These are phyloP conservation scores for Herpetotheres cachinnans DNA, from an alignment of 2,113 vertebrate species.

Conservation along the genomic window DNA sequence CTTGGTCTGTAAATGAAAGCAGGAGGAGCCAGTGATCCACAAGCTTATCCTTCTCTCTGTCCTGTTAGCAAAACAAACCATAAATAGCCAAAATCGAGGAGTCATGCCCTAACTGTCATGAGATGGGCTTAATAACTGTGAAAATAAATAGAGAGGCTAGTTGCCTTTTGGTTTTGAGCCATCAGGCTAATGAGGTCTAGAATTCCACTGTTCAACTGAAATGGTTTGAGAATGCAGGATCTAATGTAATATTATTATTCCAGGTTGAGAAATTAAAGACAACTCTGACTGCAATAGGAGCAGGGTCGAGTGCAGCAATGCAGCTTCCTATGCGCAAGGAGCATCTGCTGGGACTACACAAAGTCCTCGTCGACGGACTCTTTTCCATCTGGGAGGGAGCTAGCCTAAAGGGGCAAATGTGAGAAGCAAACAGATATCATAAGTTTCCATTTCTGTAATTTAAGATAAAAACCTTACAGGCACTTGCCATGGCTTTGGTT, in stretches of 20 bases:
- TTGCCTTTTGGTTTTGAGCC: background rate
- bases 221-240: background rate
- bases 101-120: background rate
- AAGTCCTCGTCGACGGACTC: accelerated
- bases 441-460: background rate
- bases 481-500: background rate
- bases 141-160: background rate
- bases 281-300: background rate
- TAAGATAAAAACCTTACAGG: background rate
- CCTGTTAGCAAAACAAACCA: background rate
- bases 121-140: background rate
- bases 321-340: background rate
- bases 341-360: accelerated
- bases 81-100: background rate
- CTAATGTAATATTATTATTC: background rate
- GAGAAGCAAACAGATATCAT: background rate
- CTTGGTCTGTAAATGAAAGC: background rate
- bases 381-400: background rate
- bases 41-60: background rate
- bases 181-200: background rate
- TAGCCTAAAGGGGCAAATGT: background rate
- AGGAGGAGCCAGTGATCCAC: background rate
- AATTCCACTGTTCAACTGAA: background rate
- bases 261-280: background rate
- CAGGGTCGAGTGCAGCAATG: background rate